These are phyloP conservation scores for Liopterus haemorrhoidalis DNA, from an alignment of 2,888 invertebrate species.

Conservation along the genomic window DNA sequence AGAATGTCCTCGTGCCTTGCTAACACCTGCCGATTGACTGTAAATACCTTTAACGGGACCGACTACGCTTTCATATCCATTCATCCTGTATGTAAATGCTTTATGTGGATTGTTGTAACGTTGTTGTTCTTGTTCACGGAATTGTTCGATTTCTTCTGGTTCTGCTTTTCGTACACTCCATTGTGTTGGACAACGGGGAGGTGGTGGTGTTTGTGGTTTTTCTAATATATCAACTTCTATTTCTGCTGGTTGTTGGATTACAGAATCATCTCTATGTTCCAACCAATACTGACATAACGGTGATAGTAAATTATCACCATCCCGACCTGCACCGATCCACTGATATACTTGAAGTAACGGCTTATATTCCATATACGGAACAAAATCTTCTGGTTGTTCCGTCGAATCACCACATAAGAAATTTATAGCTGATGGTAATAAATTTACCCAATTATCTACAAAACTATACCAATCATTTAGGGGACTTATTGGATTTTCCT, in stretches of 20 bases:
- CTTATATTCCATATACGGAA: slow-evolving; percentile 83
- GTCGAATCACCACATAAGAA: slow-evolving; percentile 78
- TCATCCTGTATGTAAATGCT: slow-evolving; percentile 83
- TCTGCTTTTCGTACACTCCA: slow-evolving; percentile 81
- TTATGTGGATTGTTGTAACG: slow-evolving; percentile 86
- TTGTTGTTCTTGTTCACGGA: slow-evolving; percentile 71
- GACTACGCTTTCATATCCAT: slow-evolving; percentile 78
- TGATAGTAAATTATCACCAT: slow-evolving; percentile 72
- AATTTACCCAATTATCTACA: slow-evolving; percentile 66
- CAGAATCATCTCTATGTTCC: slow-evolving; percentile 51
- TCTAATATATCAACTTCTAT: slow-evolving; percentile 42
- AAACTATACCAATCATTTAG: slow-evolving; percentile 73
- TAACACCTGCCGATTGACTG: slow-evolving; percentile 53
- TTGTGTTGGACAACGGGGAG: slow-evolving; percentile 64
- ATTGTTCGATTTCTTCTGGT: slow-evolving; percentile 67
- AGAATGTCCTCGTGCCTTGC: slow-evolving; percentile 74
- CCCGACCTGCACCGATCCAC: slow-evolving; percentile 93
- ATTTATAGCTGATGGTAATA: slow-evolving; percentile 71
- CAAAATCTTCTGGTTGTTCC: slow-evolving; percentile 79
- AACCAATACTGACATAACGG: slow-evolving; percentile 77
- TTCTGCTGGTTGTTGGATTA: slow-evolving; percentile 39
- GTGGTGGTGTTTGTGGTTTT: slow-evolving; percentile 49
- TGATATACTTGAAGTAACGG: slow-evolving; percentile 66
- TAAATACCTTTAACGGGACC: slow-evolving; percentile 79
- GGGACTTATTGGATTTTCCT: slow-evolving; percentile 73